Evolutionary conservation across 2,888 invertebrate genomes (phyloP), one percentile per base, ranked within the genome.

Genomic region (Apotomis capreana): DNA sequence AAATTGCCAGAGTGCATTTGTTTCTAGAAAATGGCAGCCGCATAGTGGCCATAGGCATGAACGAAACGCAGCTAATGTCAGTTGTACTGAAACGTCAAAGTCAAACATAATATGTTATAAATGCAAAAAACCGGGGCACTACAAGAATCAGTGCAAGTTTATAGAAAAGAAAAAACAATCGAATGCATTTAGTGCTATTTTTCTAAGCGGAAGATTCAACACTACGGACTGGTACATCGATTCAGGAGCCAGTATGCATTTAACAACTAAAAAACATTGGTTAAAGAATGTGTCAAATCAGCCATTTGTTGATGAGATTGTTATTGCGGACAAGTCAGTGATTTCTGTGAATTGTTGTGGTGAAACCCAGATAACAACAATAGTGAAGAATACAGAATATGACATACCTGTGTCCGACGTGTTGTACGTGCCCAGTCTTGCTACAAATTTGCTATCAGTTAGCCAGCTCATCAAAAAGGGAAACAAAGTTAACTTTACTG

Each of bases 61-160:
- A 10, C 10, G 12, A 36, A 9, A 26, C 37, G 37, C 37, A 36
- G 40, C 12, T 9, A n/a, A 36, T 10, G 40, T 6, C 12, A 36
- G 59, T 10, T 40, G 5, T 13, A 55, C 46, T 10, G 26, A n/a
- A 54, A 62, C 55, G 52, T 10, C 12, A 52, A 73, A 72, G 60
- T 2, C 15, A 68, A 55, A 26, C 74, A 51, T 68, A 26, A 40
- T 6, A 26, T 74, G 71, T 15, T 74, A 70, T 49, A 58, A 58
- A 46, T 74, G 74, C 9, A 74, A 76, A 52, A 0, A 65, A n/a
- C 52, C 4, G 5, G 73, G 74, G 3, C 71, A 75, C 57, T 75
- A 69, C 63, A 9, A 52, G 13, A 65, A 65, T 65, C 57, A 65
- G 55, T 65, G 64, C 9, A 54, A 13, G 4, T 54, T 13, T 13